These are phyloP conservation scores for Notamacropus eugenii DNA, from an alignment of 2,797 vertebrate species.

Conservation along the genomic window DNA sequence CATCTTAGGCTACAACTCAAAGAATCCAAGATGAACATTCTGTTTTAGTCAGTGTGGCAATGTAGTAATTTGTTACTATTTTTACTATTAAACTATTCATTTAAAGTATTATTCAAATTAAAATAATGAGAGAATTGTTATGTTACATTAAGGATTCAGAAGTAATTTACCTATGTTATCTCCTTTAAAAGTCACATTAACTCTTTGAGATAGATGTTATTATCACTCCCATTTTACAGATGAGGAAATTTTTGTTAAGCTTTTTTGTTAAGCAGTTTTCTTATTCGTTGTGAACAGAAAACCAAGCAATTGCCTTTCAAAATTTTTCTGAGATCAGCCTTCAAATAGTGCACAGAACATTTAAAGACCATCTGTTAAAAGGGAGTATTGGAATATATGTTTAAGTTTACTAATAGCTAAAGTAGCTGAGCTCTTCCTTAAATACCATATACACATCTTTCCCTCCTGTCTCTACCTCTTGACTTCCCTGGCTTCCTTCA, in stretches of 20 bases:
- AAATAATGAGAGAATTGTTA: background rate
- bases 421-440: constrained; percentile 59
- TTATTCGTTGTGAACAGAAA: constrained; percentile 74
- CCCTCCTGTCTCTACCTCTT: background rate
- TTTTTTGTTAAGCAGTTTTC: constrained; percentile 53
- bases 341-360: constrained; percentile 64
- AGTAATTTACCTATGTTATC: background rate
- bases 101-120: background rate
- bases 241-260: background rate
- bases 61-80: constrained; percentile 30
- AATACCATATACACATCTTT: background rate
- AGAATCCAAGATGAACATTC: constrained; percentile 40
- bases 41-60: constrained; percentile 57
- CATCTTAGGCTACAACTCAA: constrained; percentile 42
- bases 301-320: constrained; percentile 71
- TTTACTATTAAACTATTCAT: background rate
- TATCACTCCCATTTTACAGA: background rate
- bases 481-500: background rate
- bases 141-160: background rate
- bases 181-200: background rate
- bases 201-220: background rate
- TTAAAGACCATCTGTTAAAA: constrained; percentile 59
- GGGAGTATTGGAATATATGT: constrained; percentile 61
- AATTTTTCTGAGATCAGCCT: constrained; percentile 66
- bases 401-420: constrained; percentile 26